Conservation (phyloP, 1,140 invertebrate genomes). For the Trachymyrmex cornetzi region DNA sequence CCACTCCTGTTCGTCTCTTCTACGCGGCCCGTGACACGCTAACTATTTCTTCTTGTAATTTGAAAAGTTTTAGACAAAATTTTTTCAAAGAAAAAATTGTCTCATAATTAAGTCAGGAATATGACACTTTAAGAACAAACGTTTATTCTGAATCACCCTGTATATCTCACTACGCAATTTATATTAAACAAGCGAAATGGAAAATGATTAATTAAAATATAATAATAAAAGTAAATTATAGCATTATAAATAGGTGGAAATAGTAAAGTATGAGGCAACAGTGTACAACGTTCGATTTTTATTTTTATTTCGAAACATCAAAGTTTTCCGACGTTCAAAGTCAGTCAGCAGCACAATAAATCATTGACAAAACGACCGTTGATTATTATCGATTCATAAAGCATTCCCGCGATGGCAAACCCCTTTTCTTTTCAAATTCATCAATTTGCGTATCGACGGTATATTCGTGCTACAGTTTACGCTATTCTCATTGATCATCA, state of each 20-base stretch:
- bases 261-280: constrained; percentile 15
- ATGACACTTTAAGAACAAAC: too few relatives aligned
- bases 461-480: background rate
- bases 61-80: too few relatives aligned
- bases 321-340: constrained; percentile 70
- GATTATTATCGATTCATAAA: constrained; percentile 74
- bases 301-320: constrained; percentile 77
- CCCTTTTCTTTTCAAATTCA: constrained; percentile 45
- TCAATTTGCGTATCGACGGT: constrained; percentile 37
- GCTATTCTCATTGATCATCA: background rate
- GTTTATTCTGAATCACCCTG: too few relatives aligned
- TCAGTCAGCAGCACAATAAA: constrained; percentile 67
- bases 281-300: constrained; percentile 68
- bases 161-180: background rate
- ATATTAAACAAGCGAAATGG: background rate
- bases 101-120: too few relatives aligned
- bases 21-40: too few relatives aligned
- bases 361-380: constrained; percentile 73
- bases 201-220: background rate
- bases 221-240: background rate
- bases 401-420: constrained; percentile 67
- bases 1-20: too few relatives aligned
- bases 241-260: background rate
- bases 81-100: too few relatives aligned
- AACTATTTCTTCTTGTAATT: too few relatives aligned